phyloP scores from a whole-genome alignment of 2,113 vertebrate species.

The Anser cygnoides region DNA sequence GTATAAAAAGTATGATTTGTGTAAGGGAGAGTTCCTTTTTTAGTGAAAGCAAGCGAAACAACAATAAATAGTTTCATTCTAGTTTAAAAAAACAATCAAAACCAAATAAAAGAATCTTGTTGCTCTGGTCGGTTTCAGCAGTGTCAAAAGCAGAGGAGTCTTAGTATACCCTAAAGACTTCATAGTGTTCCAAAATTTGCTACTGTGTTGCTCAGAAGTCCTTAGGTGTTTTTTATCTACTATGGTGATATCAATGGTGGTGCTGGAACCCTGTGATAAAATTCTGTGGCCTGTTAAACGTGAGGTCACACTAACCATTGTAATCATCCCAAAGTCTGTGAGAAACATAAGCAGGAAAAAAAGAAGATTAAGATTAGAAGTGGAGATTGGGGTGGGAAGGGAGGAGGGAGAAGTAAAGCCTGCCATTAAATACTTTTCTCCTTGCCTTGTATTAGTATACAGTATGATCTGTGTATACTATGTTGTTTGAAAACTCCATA shows the following conservation, averaged over 20 bases:
- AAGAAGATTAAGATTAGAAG: neutral
- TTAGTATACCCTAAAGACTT: neutral
- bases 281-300: neutral
- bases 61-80: neutral
- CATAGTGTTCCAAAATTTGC: neutral
- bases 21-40: neutral
- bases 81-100: neutral
- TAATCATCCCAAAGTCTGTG: neutral
- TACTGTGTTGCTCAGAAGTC: neutral
- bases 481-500: slow-evolving; percentile 60
- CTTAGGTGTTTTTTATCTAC: neutral
- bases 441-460: neutral
- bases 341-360: neutral
- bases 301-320: neutral
- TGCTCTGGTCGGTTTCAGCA: neutral
- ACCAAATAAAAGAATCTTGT: neutral
- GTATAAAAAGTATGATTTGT: neutral
- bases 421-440: neutral
- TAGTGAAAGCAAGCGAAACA: neutral
- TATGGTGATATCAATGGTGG: neutral
- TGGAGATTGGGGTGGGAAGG: neutral
- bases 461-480: slow-evolving; percentile 27
- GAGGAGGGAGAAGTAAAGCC: neutral
- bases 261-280: neutral
- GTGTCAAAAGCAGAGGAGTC: neutral